These are phyloP conservation scores for Poeciliopsis infans DNA, from an alignment of 2,797 vertebrate genomes.

Conservation along the genomic window DNA sequence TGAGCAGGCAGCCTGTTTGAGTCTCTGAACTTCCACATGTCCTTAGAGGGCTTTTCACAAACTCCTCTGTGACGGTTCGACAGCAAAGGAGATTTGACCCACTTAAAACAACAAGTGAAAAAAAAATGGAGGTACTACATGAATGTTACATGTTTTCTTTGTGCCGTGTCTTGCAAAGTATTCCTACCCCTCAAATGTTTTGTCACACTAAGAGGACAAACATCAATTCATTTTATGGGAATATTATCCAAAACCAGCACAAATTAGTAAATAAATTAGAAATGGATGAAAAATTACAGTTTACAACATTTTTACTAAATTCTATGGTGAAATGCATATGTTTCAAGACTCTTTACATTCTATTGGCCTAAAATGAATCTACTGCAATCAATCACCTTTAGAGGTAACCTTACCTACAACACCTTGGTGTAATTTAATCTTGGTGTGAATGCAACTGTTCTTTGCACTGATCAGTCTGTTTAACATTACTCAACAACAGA, in stretches of 20 bases:
- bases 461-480: not conserved
- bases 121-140: not conserved
- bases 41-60: conserved; percentile 77
- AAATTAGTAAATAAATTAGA: not conserved
- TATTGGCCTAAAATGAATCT: not conserved
- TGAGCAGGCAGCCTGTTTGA: conserved; percentile 85
- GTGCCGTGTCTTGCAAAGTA: not conserved
- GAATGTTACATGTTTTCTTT: conserved; percentile 4
- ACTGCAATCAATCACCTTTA: not conserved
- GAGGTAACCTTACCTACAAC: not conserved
- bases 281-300: not conserved
- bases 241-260: not conserved
- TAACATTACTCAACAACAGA: not conserved
- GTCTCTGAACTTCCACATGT: conserved; percentile 76
- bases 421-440: not conserved
- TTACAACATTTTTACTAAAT: not conserved
- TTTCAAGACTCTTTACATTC: not conserved
- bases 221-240: not conserved
- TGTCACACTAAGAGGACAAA: not conserved
- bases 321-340: not conserved
- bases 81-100: conserved; percentile 89
- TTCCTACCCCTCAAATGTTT: not conserved
- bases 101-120: conserved; percentile 75
- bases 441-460: not conserved
- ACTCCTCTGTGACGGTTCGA: conserved; percentile 84